Percentiles rank a stretch among this genome's conserved stretches.
Evolutionary conservation across 2,113 vertebrate species (phyloP).

Genomic region (Brachypteracias leptosomus): DNA sequence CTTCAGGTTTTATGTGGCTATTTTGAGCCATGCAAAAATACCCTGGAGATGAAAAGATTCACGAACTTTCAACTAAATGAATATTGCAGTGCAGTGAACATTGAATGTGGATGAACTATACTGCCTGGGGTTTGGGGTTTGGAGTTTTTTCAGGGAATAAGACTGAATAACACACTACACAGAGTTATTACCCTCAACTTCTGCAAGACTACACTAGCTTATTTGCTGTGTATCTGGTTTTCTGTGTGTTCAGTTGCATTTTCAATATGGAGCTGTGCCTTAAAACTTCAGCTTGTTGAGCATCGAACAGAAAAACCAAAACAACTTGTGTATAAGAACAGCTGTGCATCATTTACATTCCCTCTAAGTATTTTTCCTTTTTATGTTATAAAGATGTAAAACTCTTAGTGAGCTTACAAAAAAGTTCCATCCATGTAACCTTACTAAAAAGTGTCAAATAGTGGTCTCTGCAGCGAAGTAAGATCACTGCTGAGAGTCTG

Average conservation of each 20-base stretch:
- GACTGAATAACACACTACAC: neutral
- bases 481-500: neutral
- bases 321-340: neutral
- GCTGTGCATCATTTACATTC: neutral
- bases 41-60: neutral
- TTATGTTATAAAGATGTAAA: neutral
- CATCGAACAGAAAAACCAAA: neutral
- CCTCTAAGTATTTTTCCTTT: neutral
- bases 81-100: neutral
- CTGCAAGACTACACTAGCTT: neutral
- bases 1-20: neutral
- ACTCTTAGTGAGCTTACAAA: neutral
- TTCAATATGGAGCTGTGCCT: neutral
- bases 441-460: neutral
- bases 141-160: neutral
- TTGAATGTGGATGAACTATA: neutral
- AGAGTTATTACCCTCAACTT: neutral
- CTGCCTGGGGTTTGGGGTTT: neutral
- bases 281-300: neutral
- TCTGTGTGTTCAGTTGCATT: neutral
- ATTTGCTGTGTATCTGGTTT: neutral
- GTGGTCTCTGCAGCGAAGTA: neutral
- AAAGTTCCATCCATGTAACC: neutral
- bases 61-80: neutral
- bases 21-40: neutral